These are phyloP conservation scores for Oithona nana DNA, from an alignment of 2,888 invertebrate species.

Conservation along the genomic window DNA sequence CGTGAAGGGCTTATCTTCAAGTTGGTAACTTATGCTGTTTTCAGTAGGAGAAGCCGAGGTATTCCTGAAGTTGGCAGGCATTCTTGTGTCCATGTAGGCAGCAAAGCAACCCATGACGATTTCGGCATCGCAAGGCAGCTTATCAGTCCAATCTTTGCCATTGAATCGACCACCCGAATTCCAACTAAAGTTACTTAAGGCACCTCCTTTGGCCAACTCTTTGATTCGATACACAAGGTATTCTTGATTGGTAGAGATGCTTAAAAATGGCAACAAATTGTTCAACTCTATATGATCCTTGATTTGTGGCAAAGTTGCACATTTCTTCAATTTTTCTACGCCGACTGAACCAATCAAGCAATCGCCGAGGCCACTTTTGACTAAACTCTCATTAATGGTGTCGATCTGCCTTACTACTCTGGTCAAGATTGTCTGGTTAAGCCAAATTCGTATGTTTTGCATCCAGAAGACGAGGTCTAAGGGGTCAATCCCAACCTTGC, in stretches of 20 bases:
- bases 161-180: slow-evolving; percentile 52
- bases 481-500: slow-evolving; percentile 43
- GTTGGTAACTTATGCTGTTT: slow-evolving; percentile 25
- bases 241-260: slow-evolving; percentile 61
- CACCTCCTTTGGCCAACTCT: slow-evolving; percentile 60
- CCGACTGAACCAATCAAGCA: slow-evolving; percentile 39
- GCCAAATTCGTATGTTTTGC: slow-evolving; percentile 60
- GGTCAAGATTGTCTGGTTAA: slow-evolving; percentile 58
- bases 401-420: slow-evolving; percentile 53
- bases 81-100: slow-evolving; percentile 63
- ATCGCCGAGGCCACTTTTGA: slow-evolving; percentile 38
- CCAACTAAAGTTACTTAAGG: slow-evolving; percentile 74
- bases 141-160: slow-evolving; percentile 57
- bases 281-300: too few species aligned
- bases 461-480: slow-evolving; percentile 54
- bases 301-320: slow-evolving; percentile 4
- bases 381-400: slow-evolving; percentile 45
- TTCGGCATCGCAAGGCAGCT: slow-evolving; percentile 70
- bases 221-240: slow-evolving; percentile 59
- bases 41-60: slow-evolving; percentile 36
- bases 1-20: slow-evolving; percentile 40
- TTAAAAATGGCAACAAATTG: slow-evolving; percentile 51
- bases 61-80: slow-evolving; percentile 28
- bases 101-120: slow-evolving; percentile 38
- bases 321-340: slow-evolving; percentile 49